Conservation (phyloP, 2,113 vertebrate species). For the Argyrosomus japonicus region DNA sequence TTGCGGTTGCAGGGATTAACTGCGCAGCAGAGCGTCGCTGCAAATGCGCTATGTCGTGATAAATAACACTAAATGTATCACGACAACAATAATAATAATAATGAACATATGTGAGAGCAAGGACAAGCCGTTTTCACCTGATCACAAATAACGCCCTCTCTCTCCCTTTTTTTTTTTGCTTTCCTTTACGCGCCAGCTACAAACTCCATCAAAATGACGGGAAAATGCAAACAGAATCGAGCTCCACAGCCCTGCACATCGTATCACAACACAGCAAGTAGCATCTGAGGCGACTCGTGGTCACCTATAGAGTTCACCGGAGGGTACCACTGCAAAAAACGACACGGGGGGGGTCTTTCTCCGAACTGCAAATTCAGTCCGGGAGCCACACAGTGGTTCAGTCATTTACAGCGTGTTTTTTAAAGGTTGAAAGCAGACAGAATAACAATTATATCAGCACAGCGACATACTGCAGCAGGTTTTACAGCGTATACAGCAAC, state of each 20-base stretch:
- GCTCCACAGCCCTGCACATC: constrained; percentile 33
- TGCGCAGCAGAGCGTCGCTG: neutral
- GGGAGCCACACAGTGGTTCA: neutral
- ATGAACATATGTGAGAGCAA: constrained; percentile 16
- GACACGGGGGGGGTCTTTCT: constrained; percentile 61
- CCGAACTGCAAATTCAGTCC: constrained; percentile 44
- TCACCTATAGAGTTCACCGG: constrained; percentile 79
- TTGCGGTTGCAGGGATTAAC: constrained; percentile 7
- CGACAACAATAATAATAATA: constrained; percentile 14
- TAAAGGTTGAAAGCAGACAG: constrained; percentile 10
- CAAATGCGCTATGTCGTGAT: neutral
- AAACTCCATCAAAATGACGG: constrained; percentile 1
- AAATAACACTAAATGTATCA: constrained; percentile 5
- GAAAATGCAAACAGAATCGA: constrained; percentile 4
- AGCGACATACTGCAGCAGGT: constrained; percentile 2
- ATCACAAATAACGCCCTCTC: neutral
- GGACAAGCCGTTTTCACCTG: constrained; percentile 1
- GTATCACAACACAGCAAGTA: constrained; percentile 75
- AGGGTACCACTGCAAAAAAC: constrained; percentile 70
- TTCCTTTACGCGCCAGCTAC: constrained; percentile 8
- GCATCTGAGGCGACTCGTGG: constrained; percentile 75
- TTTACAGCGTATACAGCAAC: constrained; percentile 16
- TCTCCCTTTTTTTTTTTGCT: too few relatives aligned
- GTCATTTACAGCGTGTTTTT: constrained; percentile 1
- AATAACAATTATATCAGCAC: neutral